Evolutionary conservation across 1,140 invertebrate species (phyloP).

Genomic region (Nephotettix cincticeps): DNA sequence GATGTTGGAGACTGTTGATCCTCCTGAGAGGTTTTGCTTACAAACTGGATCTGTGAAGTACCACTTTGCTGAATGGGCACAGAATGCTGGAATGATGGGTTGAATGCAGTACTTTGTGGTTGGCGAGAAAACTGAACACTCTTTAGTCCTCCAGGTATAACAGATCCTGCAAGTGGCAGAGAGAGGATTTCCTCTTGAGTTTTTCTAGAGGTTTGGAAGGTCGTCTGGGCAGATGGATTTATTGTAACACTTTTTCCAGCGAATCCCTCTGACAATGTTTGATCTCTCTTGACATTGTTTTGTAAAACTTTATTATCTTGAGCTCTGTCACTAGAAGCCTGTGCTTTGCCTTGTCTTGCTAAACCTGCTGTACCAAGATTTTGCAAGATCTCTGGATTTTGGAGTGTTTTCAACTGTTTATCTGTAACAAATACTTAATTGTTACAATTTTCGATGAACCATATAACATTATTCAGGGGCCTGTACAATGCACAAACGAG

Average conservation of each 20-base stretch:
- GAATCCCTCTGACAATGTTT: neutral
- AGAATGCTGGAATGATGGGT: neutral
- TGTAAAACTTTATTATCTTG: neutral
- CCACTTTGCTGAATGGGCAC: neutral
- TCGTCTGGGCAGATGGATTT: neutral
- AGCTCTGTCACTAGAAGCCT: neutral
- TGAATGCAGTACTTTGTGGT: neutral
- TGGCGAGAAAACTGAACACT: neutral
- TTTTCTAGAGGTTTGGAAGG: neutral
- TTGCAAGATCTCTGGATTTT: neutral
- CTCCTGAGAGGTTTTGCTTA: neutral
- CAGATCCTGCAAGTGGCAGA: neutral
- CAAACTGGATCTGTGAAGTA: neutral
- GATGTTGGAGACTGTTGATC: neutral
- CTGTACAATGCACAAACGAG: no score
- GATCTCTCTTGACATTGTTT: neutral
- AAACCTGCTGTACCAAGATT: neutral
- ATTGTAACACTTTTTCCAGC: neutral
- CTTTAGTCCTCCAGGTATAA: neutral
- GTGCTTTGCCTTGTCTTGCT: neutral
- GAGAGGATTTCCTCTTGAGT: neutral
- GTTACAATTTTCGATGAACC: no score
- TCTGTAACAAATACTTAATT: constrained; percentile 1
- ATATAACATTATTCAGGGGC: no score
- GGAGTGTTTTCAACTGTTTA: constrained; percentile 3